Percentiles rank a stretch among this genome's conserved stretches.
Conservation (phyloP, 2,888 invertebrate genomes). For the Acholoe squamosa region DNA sequence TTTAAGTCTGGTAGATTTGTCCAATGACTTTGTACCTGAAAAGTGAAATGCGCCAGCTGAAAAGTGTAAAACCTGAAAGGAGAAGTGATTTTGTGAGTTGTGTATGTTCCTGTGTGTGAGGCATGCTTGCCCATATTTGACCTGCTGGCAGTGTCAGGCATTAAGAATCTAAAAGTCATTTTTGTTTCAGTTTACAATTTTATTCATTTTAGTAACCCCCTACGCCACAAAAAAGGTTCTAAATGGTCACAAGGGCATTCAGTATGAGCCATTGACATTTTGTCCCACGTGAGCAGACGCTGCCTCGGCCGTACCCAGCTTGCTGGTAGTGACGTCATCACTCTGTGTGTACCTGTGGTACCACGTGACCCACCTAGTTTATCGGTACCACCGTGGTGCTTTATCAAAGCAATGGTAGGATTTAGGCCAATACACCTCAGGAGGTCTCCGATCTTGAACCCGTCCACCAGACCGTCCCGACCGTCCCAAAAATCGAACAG, state of each 20-base stretch:
- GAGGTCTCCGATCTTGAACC: slow-evolving; percentile 74
- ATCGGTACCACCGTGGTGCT: slow-evolving; percentile 72
- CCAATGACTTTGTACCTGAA: background rate
- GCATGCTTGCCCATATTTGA: background rate
- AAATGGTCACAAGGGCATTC: too few relatives aligned
- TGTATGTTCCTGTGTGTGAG: background rate
- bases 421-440: slow-evolving; percentile 74
- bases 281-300: slow-evolving; percentile 12
- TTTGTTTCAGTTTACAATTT: too few relatives aligned
- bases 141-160: background rate
- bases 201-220: too few relatives aligned
- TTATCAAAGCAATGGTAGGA: slow-evolving; percentile 72
- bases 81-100: background rate
- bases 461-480: slow-evolving; percentile 76
- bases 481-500: slow-evolving; percentile 78
- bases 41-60: background rate
- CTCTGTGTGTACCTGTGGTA: background rate
- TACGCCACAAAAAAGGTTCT: too few relatives aligned
- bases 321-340: background rate
- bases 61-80: background rate
- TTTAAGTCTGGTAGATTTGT: background rate
- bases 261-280: background rate
- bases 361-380: slow-evolving; percentile 71
- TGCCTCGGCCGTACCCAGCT: slow-evolving; percentile 48
- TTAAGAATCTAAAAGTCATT: background rate